Conservation (phyloP, 2,113 vertebrate genomes). For the Chrysemys picta region DNA sequence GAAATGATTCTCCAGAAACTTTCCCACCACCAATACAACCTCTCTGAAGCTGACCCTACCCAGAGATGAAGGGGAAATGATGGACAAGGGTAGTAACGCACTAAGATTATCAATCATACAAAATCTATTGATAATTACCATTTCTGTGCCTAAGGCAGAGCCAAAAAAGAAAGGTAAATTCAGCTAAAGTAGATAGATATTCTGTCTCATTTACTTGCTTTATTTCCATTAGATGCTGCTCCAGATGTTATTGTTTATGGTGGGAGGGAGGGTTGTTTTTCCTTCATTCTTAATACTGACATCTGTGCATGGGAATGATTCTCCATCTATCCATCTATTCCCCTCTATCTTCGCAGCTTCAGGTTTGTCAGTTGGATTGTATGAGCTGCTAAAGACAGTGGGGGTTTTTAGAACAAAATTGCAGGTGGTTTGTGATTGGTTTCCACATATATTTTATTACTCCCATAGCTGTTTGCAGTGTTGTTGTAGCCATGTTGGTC, state of each 20-base stretch:
- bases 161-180: background rate
- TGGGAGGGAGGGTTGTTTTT: background rate
- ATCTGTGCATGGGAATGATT: background rate
- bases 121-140: fast-evolving
- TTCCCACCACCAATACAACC: background rate
- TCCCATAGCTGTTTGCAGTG: background rate
- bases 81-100: background rate
- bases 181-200: fast-evolving
- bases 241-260: background rate
- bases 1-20: background rate
- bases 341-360: fast-evolving
- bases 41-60: background rate
- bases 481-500: background rate
- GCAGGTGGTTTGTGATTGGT: background rate
- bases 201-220: background rate
- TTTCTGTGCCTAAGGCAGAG: background rate
- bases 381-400: background rate
- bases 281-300: background rate
- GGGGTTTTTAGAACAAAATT: background rate
- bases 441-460: background rate
- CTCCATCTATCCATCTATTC: background rate
- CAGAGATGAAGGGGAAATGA: background rate
- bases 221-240: background rate
- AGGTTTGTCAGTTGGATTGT: background rate
- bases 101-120: background rate